A percentile compares a stretch with the other conserved stretches of the same genome.
Evolutionary conservation across 1,140 invertebrate species (phyloP).

Genomic region (Aphelinus atriplicis): DNA sequence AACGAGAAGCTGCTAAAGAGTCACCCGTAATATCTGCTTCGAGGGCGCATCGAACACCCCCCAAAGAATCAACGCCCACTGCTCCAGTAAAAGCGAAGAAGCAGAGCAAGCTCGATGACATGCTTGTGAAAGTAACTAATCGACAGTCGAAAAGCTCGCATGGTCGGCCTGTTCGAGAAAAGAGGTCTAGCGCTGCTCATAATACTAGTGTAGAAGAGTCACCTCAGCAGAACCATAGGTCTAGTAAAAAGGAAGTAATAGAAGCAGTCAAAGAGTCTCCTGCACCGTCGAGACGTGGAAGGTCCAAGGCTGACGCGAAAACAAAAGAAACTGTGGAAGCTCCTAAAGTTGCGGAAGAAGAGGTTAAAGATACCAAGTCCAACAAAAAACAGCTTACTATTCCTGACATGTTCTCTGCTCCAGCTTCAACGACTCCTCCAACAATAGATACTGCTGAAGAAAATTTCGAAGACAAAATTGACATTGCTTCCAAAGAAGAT

Average conservation of each 20-base stretch:
- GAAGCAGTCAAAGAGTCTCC: slow-evolving; percentile 45
- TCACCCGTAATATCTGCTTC: neutral
- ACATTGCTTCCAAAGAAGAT: neutral
- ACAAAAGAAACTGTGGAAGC: neutral
- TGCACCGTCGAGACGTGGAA: slow-evolving; percentile 50
- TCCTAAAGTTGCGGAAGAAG: slow-evolving; percentile 3
- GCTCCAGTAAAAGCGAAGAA: slow-evolving; percentile 48
- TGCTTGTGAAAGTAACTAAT: slow-evolving; percentile 59
- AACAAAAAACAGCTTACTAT: slow-evolving; percentile 48
- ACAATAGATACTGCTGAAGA: neutral
- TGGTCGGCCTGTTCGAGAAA: slow-evolving; percentile 56
- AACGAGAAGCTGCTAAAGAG: slow-evolving; percentile 37
- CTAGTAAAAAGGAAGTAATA: slow-evolving; percentile 47
- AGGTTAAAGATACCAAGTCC: slow-evolving; percentile 19
- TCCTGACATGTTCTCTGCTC: slow-evolving; percentile 48
- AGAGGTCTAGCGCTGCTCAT: slow-evolving; percentile 38
- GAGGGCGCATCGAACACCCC: slow-evolving; percentile 35
- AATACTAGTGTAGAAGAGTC: neutral
- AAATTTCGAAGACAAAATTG: slow-evolving; percentile 15
- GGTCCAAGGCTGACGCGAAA: slow-evolving; percentile 47
- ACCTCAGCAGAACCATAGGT: slow-evolving; percentile 24
- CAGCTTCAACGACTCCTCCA: neutral
- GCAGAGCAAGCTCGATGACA: slow-evolving; percentile 62
- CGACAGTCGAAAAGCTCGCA: slow-evolving; percentile 56
- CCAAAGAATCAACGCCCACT: slow-evolving; percentile 29